Conservation (phyloP, 2,797 vertebrate genomes). For the Hephaestus fuliginosus region DNA sequence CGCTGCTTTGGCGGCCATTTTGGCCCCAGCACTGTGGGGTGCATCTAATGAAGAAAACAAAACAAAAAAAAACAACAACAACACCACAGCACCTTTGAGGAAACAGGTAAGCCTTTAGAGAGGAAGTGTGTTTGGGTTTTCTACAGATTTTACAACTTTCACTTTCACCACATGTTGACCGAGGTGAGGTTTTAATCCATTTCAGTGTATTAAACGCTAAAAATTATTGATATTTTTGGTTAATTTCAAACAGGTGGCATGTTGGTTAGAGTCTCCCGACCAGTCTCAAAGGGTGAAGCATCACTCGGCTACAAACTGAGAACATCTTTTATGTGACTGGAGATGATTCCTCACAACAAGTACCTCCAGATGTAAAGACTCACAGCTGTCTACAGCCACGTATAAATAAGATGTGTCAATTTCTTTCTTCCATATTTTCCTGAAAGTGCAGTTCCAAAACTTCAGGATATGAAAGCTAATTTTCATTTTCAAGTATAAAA, state of each 20-base stretch:
- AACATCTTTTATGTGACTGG: neutral
- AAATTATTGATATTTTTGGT: neutral
- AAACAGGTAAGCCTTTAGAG: neutral
- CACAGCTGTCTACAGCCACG: neutral
- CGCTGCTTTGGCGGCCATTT: slow-evolving; percentile 71
- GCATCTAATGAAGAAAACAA: neutral
- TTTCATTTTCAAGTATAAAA: neutral
- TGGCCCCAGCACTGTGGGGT: slow-evolving; percentile 45
- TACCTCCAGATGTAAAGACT: neutral
- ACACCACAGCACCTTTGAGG: neutral
- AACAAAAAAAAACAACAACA: too few species aligned
- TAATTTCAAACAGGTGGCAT: neutral
- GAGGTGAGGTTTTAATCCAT: neutral
- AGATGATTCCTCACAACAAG: neutral
- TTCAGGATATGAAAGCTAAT: neutral
- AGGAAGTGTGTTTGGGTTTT: neutral
- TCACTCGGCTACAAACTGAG: slow-evolving; percentile 22
- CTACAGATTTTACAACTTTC: neutral
- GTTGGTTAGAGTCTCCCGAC: too few species aligned
- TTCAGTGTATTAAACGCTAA: neutral
- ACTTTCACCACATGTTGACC: neutral
- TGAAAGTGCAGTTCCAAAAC: neutral
- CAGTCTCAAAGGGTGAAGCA: slow-evolving; percentile 2
- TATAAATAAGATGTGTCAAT: neutral
- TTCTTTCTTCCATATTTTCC: neutral